phyloP scores from a whole-genome alignment of 2,888 invertebrate species.

The Drosophila siamana region DNA sequence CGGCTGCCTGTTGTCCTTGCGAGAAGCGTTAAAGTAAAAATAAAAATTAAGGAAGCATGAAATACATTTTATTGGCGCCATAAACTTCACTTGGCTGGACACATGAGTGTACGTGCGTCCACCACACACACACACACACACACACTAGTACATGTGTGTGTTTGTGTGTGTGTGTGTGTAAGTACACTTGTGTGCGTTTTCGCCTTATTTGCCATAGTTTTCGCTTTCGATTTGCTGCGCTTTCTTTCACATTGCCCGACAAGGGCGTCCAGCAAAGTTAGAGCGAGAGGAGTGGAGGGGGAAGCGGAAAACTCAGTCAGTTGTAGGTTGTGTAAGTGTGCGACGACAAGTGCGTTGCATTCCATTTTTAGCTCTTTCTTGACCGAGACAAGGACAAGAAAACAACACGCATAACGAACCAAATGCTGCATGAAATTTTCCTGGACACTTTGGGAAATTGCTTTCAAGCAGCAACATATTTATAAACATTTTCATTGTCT shows the following conservation, averaged over 20 bases:
- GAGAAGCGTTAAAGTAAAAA: constrained; percentile 81
- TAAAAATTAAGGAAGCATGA: constrained; percentile 86
- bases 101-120: constrained; percentile 82
- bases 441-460: constrained; percentile 65
- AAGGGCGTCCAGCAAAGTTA: constrained; percentile 6
- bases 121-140: constrained; percentile 44
- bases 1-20: constrained; percentile 47
- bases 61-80: constrained; percentile 85
- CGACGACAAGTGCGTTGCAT: constrained; percentile 60
- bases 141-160: constrained; percentile 10
- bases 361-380: constrained; percentile 32
- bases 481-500: constrained; percentile 62
- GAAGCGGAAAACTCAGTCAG: background rate
- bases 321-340: constrained; percentile 16
- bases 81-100: constrained; percentile 84
- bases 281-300: too few species aligned
- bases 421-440: constrained; percentile 67
- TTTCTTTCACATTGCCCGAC: constrained; percentile 64
- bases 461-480: constrained; percentile 56
- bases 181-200: constrained; percentile 36
- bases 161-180: constrained; percentile 15
- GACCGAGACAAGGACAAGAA: too few species aligned
- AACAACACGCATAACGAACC: background rate
- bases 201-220: constrained; percentile 72
- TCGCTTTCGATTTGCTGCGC: constrained; percentile 80